Percentiles rank a stretch among this genome's conserved stretches.
phyloP scores from a whole-genome alignment of 2,113 vertebrate genomes.

The Ranitomeya variabilis region DNA sequence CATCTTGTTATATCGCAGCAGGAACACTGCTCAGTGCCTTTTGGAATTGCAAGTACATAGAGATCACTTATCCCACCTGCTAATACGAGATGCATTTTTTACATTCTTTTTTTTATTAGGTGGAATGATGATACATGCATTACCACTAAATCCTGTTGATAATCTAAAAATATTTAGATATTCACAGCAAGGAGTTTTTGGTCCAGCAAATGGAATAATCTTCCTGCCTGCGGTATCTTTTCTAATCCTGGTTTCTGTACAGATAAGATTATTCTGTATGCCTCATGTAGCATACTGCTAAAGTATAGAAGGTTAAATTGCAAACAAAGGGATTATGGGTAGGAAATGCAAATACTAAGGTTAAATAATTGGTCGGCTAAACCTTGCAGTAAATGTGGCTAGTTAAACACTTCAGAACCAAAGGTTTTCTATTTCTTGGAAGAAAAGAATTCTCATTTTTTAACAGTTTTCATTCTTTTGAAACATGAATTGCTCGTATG shows the following conservation, averaged over 20 bases:
- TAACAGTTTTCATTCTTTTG: neutral
- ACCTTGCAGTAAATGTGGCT: neutral
- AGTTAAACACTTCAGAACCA: neutral
- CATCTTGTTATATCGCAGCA: constrained; percentile 36
- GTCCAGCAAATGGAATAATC: constrained; percentile 26
- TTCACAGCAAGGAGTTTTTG: constrained; percentile 38
- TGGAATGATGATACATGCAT: constrained; percentile 37
- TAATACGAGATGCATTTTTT: constrained; percentile 28
- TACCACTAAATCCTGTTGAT: constrained; percentile 38
- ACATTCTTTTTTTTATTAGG: constrained; percentile 32
- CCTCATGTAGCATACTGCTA: neutral
- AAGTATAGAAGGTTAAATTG: constrained; percentile 18
- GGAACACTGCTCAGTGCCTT: constrained; percentile 13
- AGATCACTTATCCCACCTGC: constrained; percentile 29
- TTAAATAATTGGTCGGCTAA: neutral
- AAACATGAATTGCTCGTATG: neutral
- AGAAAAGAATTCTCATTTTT: neutral
- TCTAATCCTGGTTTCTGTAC: constrained; percentile 44
- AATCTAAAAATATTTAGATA: constrained; percentile 43
- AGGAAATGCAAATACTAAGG: neutral
- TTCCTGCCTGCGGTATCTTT: constrained; percentile 31
- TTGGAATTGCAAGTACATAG: constrained; percentile 19
- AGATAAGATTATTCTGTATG: constrained; percentile 35
- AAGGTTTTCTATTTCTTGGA: neutral
- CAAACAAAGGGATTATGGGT: constrained; percentile 17